A percentile compares a stretch with the other conserved stretches of the same genome.
phyloP scores from a whole-genome alignment of 2,797 vertebrate species.

The Amphiprion clarkii region DNA sequence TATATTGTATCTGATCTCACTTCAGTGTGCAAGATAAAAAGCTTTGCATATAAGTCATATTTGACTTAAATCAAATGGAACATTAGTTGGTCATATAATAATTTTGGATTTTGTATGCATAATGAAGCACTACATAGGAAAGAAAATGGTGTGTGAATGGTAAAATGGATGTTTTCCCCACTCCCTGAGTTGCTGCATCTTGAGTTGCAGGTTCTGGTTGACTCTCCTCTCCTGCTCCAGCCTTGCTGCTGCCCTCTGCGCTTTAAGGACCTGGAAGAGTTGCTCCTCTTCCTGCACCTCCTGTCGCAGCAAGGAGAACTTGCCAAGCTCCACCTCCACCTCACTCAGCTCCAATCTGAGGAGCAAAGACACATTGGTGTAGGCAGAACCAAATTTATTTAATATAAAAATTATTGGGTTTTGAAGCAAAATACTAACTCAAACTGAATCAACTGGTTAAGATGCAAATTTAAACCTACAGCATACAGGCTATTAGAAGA shows the following conservation, averaged over 20 bases:
- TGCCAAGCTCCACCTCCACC: slow-evolving; percentile 84
- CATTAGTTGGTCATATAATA: background rate
- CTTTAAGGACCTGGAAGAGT: slow-evolving; percentile 67
- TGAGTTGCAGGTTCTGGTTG: slow-evolving; percentile 67
- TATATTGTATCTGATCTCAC: slow-evolving; percentile 5
- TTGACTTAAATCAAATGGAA: too few relatives aligned
- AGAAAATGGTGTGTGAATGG: background rate
- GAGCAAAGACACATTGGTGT: slow-evolving; percentile 17
- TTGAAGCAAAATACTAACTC: background rate
- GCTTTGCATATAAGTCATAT: background rate
- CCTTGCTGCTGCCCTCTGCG: slow-evolving; percentile 64
- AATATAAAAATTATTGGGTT: background rate
- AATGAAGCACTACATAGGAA: slow-evolving; percentile 5
- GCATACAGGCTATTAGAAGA: background rate
- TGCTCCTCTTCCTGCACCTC: slow-evolving; percentile 76
- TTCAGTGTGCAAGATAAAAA: slow-evolving; percentile 1
- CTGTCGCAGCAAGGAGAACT: slow-evolving; percentile 67
- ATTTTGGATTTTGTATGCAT: background rate
- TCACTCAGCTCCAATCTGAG: slow-evolving; percentile 84
- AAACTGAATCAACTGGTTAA: background rate
- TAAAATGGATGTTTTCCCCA: slow-evolving; percentile 57
- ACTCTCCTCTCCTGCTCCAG: slow-evolving; percentile 82
- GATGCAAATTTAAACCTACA: slow-evolving; percentile 2
- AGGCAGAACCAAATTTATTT: slow-evolving; percentile 16
- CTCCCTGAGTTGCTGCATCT: slow-evolving; percentile 75